A percentile compares a stretch with the other conserved stretches of the same genome.
These are phyloP conservation scores for Lacerta viridis DNA, from an alignment of 2,797 vertebrate genomes.

Conservation along the genomic window DNA sequence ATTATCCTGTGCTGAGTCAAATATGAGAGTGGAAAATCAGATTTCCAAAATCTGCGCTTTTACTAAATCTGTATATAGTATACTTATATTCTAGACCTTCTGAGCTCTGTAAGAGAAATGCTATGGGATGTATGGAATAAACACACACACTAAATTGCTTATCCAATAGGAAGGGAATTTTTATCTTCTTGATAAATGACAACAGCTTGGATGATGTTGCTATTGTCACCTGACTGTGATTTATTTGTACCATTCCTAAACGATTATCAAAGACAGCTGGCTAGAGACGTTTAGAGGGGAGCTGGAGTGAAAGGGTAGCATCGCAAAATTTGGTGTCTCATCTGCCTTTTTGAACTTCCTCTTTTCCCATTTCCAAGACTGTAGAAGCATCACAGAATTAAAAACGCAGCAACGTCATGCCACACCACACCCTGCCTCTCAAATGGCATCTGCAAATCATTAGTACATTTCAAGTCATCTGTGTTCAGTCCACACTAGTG, in stretches of 20 bases:
- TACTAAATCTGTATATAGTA: conserved; percentile 36
- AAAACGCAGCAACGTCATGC: no score
- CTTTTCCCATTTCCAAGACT: neutral
- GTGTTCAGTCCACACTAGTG: no score
- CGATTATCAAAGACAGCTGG: conserved; percentile 16
- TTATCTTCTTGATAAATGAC: conserved; percentile 15
- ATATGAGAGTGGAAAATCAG: conserved; percentile 1
- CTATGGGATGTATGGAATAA: neutral
- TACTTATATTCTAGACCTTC: conserved; percentile 19
- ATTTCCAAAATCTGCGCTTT: conserved; percentile 48
- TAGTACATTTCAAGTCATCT: no score
- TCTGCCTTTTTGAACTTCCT: neutral
- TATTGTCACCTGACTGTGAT: conserved; percentile 23
- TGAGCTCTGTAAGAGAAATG: neutral
- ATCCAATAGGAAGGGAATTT: conserved; percentile 17
- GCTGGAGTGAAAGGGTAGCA: neutral
- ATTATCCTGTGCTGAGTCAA: conserved; percentile 52
- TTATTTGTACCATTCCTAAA: neutral
- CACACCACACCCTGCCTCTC: no score
- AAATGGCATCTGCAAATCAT: no score
- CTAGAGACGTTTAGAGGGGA: neutral
- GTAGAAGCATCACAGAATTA: no score
- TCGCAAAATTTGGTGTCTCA: neutral
- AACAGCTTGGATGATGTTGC: conserved; percentile 23
- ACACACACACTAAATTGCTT: neutral